phyloP scores from a whole-genome alignment of 2,888 invertebrate genomes.

The Balanococcus diminutus region DNA sequence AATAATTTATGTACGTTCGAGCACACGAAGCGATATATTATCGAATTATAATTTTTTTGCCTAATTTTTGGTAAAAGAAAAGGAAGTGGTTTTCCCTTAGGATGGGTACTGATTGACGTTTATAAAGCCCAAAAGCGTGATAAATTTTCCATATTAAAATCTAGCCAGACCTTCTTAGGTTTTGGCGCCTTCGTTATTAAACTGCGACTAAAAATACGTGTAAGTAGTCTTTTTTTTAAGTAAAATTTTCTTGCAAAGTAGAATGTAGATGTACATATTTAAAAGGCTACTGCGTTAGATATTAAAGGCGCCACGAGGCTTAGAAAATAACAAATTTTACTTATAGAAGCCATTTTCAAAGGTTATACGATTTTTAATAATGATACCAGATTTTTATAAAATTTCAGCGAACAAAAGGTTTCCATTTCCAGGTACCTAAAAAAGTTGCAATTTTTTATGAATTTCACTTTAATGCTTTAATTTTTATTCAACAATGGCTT shows the following conservation, averaged over 20 bases:
- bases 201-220: neutral
- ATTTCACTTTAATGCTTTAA: too few relatives aligned
- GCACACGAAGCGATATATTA: too few relatives aligned
- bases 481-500: too few relatives aligned
- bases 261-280: neutral
- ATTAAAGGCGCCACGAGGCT: neutral
- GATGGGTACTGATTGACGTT: neutral
- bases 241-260: neutral
- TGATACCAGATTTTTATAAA: too few relatives aligned
- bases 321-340: neutral
- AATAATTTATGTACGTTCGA: too few relatives aligned
- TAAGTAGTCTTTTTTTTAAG: neutral
- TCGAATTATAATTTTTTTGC: too few relatives aligned
- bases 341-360: neutral
- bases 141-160: neutral
- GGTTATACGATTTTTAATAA: neutral
- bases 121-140: neutral
- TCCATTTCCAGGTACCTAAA: too few relatives aligned
- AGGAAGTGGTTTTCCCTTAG: neutral
- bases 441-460: too few relatives aligned
- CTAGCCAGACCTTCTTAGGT: neutral
- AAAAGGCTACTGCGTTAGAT: neutral
- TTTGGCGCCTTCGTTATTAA: neutral
- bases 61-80: too few relatives aligned
- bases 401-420: too few relatives aligned